phyloP scores from a whole-genome alignment of 2,113 vertebrate genomes.

The Rhinopomastus cyanomelas region DNA sequence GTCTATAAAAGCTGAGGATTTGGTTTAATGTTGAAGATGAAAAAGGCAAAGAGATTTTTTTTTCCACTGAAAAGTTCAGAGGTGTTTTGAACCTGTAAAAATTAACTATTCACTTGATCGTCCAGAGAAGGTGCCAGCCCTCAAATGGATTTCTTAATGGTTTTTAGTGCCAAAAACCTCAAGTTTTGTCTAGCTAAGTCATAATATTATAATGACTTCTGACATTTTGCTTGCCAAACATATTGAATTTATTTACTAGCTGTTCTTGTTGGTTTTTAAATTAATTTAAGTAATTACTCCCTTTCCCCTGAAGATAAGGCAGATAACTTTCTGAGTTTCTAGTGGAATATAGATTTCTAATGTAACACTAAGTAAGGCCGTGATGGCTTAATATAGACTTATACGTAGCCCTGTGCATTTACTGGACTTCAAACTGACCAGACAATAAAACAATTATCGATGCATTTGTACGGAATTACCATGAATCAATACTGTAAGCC shows the following conservation, averaged over 20 bases:
- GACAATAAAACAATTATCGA: neutral
- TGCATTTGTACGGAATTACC: neutral
- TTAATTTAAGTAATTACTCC: neutral
- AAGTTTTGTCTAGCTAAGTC: neutral
- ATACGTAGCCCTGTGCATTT: neutral
- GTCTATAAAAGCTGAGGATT: neutral
- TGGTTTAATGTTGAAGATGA: neutral
- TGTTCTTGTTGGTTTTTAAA: neutral
- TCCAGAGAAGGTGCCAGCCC: neutral
- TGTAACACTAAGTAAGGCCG: neutral
- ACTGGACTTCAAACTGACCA: neutral
- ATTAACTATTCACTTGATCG: neutral
- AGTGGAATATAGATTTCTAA: neutral
- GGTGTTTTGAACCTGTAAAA: neutral
- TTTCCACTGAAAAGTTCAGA: neutral
- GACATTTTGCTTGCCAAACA: neutral
- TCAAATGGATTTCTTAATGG: neutral
- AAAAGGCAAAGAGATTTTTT: neutral
- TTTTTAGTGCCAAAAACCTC: neutral
- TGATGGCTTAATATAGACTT: neutral
- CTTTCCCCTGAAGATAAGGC: neutral
- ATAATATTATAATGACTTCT: neutral
- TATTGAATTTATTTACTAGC: neutral
- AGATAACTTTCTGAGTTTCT: neutral
- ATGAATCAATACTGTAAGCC: neutral